These are phyloP conservation scores for Bungarus multicinctus DNA, from an alignment of 2,113 vertebrate species.

Conservation along the genomic window DNA sequence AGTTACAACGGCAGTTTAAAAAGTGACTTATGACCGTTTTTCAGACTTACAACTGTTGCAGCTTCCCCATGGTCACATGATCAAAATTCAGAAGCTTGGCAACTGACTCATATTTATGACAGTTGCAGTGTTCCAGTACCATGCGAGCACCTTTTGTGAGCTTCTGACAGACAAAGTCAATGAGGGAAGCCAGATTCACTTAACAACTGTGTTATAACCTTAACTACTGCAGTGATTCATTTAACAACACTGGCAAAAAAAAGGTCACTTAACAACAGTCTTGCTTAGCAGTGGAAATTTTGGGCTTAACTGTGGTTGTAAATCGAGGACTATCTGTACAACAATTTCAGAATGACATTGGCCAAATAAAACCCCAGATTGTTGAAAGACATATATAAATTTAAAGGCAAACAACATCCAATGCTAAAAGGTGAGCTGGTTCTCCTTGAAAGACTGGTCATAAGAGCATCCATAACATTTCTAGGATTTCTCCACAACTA, in stretches of 20 bases:
- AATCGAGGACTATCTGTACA: neutral
- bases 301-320: neutral
- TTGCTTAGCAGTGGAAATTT: neutral
- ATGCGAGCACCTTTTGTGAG: neutral
- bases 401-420: neutral
- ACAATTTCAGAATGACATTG: neutral
- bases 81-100: neutral
- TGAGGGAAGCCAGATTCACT: neutral
- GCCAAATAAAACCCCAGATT: neutral
- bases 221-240: neutral
- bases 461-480: neutral
- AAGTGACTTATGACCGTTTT: neutral
- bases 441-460: neutral
- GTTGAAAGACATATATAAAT: neutral
- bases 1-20: no score
- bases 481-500: neutral
- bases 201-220: neutral
- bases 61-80: neutral
- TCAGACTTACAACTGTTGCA: neutral
- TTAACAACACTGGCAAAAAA: neutral
- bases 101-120: neutral
- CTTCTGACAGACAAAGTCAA: no score
- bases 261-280: neutral
- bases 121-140: neutral
- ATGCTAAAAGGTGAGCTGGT: neutral